Conservation (phyloP, 2,888 invertebrate species). For the Cacoxenus indagator region DNA sequence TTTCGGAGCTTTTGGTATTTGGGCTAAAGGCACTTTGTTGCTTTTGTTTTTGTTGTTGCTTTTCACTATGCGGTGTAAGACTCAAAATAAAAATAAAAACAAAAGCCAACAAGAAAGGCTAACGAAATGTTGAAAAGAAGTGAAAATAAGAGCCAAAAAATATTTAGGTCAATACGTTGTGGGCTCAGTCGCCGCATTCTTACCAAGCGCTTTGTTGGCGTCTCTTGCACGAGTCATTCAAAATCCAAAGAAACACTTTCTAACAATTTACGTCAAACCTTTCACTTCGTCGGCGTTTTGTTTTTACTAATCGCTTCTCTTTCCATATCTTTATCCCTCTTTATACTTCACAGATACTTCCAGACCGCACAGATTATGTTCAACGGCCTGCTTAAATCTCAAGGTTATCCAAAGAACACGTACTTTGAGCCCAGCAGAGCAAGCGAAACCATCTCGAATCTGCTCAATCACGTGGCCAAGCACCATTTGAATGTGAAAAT, state of each 20-base stretch:
- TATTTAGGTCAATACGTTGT: conserved; percentile 31
- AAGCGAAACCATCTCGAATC: conserved; percentile 78
- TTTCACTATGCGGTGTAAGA: neutral
- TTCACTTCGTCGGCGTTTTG: conserved; percentile 48
- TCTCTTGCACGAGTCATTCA: neutral
- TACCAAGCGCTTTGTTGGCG: neutral
- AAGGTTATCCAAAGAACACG: conserved; percentile 80
- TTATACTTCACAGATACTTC: conserved; percentile 74
- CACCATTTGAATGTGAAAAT: conserved; percentile 80
- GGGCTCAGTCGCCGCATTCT: neutral
- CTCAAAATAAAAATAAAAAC: neutral
- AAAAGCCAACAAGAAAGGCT: neutral
- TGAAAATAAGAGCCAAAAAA: conserved; percentile 29
- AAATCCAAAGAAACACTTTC: conserved; percentile 13
- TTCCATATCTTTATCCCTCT: conserved; percentile 1
- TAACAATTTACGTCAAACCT: conserved; percentile 19
- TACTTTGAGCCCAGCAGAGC: conserved; percentile 80
- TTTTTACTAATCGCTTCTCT: conserved; percentile 8
- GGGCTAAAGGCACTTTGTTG: conserved; percentile 11
- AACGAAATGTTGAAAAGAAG: conserved; percentile 1
- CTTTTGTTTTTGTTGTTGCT: conserved; percentile 1
- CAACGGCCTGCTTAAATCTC: conserved; percentile 82
- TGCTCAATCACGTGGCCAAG: conserved; percentile 79
- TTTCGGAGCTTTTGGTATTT: conserved; percentile 6
- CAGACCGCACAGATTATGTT: conserved; percentile 78